Evolutionary conservation across 2,113 vertebrate genomes (phyloP), one percentile per base, ranked within the genome.

Genomic region (Trichomycterus rosablanca): DNA sequence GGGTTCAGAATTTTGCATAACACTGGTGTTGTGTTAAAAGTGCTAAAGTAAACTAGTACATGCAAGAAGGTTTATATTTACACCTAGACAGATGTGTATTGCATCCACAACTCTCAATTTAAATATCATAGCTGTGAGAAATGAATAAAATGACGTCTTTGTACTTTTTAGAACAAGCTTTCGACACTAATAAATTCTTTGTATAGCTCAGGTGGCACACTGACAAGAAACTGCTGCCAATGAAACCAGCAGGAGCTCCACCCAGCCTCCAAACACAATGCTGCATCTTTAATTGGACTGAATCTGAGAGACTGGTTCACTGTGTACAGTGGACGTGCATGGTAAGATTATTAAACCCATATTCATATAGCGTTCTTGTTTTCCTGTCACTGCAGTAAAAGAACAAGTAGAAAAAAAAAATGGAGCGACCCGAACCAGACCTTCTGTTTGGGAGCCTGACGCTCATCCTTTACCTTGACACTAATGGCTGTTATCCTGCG

Each of bases 401-500:
- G 46, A 37, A 46, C 26, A 7, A 7, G 26, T 30, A 30, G 12
- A 46, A 20, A 39, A 40, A n/a, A 40, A 45, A 56, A 23, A 34
- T 51, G 46, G 10, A 40, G 4, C 26, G 28, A 63, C 60, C 34
- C 49, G 37, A 7, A 43, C 6, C 35, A 66, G 45, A 66, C 63
- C 55, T 45, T 37, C 54, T 48, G 52, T 53, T 62, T 11, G 15
- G 55, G 28, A 55, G 19, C 34, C 42, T 53, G 24, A 34, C 52
- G 0, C 20, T 62, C 50, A 49, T 49, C 40, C 30, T 55, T 58
- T 42, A 57, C 35, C 43, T 62, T 42, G 39, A 63, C 70, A 46
- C 23, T 59, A 45, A 52, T 56, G 56, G 51, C 67, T 40, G 53
- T 63, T 63, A 42, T 63, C 70, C 66, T 45, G 44, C 53, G 39